phyloP scores from a whole-genome alignment of 2,888 invertebrate species.

The Lasioglossum calceatum region DNA sequence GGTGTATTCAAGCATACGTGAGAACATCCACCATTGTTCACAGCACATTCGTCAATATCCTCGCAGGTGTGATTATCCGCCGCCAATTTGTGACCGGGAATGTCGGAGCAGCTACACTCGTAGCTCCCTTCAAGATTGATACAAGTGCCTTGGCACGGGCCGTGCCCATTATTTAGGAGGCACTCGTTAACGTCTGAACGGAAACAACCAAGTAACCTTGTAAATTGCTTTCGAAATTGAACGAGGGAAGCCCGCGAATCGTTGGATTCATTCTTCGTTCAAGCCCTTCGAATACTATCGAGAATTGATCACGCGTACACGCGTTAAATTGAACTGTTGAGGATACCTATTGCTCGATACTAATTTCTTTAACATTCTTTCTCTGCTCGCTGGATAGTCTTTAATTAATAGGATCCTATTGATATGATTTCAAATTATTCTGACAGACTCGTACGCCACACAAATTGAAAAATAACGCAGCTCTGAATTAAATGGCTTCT shows the following conservation, averaged over 20 bases:
- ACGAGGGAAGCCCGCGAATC: background rate
- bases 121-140: constrained; percentile 87
- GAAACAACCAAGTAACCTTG: constrained; percentile 40
- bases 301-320: background rate
- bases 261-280: background rate
- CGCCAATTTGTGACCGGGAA: constrained; percentile 87
- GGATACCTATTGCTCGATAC: background rate
- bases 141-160: constrained; percentile 88
- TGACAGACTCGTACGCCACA: background rate
- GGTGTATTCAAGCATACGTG: constrained; percentile 87
- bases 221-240: constrained; percentile 27
- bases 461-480: background rate
- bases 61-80: constrained; percentile 86
- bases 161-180: constrained; percentile 87
- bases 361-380: background rate
- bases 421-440: background rate
- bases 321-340: background rate
- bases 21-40: constrained; percentile 86
- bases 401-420: background rate
- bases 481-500: background rate
- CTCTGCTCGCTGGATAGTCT: background rate
- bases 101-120: constrained; percentile 86
- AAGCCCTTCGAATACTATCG: background rate
- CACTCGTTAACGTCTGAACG: constrained; percentile 87
- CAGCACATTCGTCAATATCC: constrained; percentile 86